These are phyloP conservation scores for Alfaro cultratus DNA, from an alignment of 2,797 vertebrate genomes.

Conservation along the genomic window DNA sequence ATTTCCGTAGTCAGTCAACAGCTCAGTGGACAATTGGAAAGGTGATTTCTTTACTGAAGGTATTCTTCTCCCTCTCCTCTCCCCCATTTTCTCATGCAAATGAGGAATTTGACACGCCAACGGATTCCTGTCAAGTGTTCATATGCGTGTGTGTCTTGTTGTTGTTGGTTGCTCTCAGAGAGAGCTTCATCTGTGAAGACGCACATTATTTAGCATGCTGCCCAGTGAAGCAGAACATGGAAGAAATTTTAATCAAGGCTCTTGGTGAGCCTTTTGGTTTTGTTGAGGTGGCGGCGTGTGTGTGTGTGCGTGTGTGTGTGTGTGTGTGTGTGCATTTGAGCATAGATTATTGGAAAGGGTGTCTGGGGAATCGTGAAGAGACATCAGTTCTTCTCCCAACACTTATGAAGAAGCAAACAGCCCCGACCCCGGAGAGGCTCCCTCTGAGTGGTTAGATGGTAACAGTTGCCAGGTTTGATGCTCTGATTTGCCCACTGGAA, in stretches of 20 bases:
- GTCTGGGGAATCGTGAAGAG: slow-evolving; percentile 57
- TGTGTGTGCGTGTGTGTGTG: not conserved
- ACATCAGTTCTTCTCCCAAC: slow-evolving; percentile 54
- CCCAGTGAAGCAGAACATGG: slow-evolving; percentile 70
- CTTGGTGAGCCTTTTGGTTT: slow-evolving; percentile 63
- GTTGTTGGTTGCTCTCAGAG: slow-evolving; percentile 12
- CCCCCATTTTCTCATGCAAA: slow-evolving; percentile 67
- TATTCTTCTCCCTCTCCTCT: not conserved
- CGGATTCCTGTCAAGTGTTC: slow-evolving; percentile 50
- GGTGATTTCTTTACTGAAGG: slow-evolving; percentile 47
- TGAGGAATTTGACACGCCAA: slow-evolving; percentile 62
- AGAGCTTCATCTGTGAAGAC: slow-evolving; percentile 61
- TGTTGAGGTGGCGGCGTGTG: slow-evolving; percentile 22
- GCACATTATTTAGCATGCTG: slow-evolving; percentile 68
- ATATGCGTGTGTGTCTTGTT: slow-evolving; percentile 17
- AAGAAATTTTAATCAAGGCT: slow-evolving; percentile 80
- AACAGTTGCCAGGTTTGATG: slow-evolving; percentile 45
- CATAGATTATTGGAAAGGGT: slow-evolving; percentile 54
- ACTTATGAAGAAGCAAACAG: slow-evolving; percentile 65
- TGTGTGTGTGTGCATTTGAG: slow-evolving; percentile 12
- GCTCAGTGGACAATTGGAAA: slow-evolving; percentile 47
- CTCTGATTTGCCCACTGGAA: slow-evolving; percentile 23
- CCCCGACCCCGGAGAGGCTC: slow-evolving; percentile 40
- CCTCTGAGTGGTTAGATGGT: slow-evolving; percentile 34
- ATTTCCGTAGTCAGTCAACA: slow-evolving; percentile 57